Base-by-base conservation (phyloP, 2,113 vertebrate species). In the Amblyornis subalaris region DNA sequence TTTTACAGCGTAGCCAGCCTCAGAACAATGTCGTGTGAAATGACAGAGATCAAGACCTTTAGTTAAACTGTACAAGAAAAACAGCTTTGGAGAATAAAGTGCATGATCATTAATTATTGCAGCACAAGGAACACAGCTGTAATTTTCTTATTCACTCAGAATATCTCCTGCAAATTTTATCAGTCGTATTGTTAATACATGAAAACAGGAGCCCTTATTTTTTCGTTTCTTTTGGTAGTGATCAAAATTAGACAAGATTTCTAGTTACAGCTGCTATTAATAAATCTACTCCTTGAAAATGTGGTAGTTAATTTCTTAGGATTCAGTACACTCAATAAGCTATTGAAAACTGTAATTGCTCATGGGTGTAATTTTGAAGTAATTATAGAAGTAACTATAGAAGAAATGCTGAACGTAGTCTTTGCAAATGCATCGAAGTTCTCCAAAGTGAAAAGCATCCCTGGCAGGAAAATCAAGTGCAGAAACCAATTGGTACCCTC, bases 241-340 rank as follows among this genome's bases (percentile, higher is more conserved):
- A 94, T 90, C 77, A 80, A 60, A 93, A 77, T 91, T 84, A 94
- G 81, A 58, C 48, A 54, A 88, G 87, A 95, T 90, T 94, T 95
- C 66, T 82, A 87, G 84, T 85, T 93, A 69, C 73, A 94, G 95
- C 76, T 85, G 70, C 87, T 96, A 89, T 94, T 94, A 94, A 94
- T 93, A 96, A 87, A 81, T 21, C 62, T 35, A 3, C 69, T 90
- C 70, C 93, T 93, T 93, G 88, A 76, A 93, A 83, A 96, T 42
- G 42, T 33, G 38, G 70, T 62, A 48, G 61, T 86, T 88, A 65
- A 93, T 91, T 88, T 80, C 88, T 89, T 61, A 45, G 74, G 94
- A 88, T 89, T 91, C 89, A 83, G 75, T 12, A 47, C 35, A 17
- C 72, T 90, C 93, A 70, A 65, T 62, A 58, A 76, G 85, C 92